Evolutionary conservation across 2,888 invertebrate species (phyloP), one percentile per base, ranked within the genome.

Genomic region (Anoplius nigerrimus): DNA sequence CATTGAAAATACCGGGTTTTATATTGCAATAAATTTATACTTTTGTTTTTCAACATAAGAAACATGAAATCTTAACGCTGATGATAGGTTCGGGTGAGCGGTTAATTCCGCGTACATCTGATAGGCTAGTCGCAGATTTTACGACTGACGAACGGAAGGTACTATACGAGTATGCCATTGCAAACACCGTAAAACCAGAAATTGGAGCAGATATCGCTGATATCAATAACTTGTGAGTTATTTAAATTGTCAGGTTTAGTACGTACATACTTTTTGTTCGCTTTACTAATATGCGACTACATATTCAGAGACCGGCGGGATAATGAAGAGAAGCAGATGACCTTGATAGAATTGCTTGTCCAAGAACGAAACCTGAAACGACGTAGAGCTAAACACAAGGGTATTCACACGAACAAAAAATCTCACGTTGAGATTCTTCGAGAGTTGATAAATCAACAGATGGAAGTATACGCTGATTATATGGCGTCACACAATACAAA

Each of bases 401-500:
- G 89, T 8, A 85, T 89, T 18, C 89, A 88, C 56, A 88, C 88
- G 0, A 89, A 89, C 69, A 88, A 87, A 76, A 88, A 86, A 62
- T 88, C 88, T 2, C 86, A 88, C 2, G 73, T 74, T 0, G 88
- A 89, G 75, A 85, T 89, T 62, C 68, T 88, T 18, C 82, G 86
- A n/a, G 88, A 89, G 70, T 80, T 88, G 3, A 86, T 89, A 55
- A 80, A 81, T 64, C 87, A 88, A 53, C 88, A 89, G 71, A 89
- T 89, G 89, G 88, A 89, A 51, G 74, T 87, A 62, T 85, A 84
- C 27, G 57, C 62, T 0, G 87, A 89, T 66, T 83, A 86, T 56
- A 51, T 86, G 18, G 82, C 76, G 53, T 62, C 65, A 34, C 16
- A n/a, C 20, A 24, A 42, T 61, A 22, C 45, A 21, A 15, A 0